Conservation (phyloP, 2,113 vertebrate species). For the Cyanocitta stelleri region DNA sequence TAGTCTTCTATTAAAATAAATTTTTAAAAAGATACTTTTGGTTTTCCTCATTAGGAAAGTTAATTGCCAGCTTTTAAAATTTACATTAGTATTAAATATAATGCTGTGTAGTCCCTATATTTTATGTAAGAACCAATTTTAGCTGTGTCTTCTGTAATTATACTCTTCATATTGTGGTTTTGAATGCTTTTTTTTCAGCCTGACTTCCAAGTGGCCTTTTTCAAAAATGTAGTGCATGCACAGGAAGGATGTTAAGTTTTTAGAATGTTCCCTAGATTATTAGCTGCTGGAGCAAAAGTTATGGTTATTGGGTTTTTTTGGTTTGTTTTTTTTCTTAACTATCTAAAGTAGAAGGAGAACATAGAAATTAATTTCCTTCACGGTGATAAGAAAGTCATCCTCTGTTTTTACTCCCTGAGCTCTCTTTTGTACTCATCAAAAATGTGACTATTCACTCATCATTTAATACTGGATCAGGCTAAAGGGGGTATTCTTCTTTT, state of each 20-base stretch:
- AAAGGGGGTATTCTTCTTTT: slow-evolving; percentile 67
- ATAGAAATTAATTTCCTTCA: not conserved
- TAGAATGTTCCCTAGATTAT: not conserved
- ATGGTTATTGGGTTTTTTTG: not conserved
- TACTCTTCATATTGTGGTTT: not conserved
- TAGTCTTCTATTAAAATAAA: not conserved
- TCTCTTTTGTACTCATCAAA: not conserved
- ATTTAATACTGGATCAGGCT: slow-evolving; percentile 23
- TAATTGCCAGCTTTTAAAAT: not conserved
- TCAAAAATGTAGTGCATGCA: not conserved
- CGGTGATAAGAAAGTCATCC: not conserved
- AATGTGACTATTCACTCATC: not conserved
- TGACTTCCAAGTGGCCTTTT: not conserved
- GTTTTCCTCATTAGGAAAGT: not conserved
- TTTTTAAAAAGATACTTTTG: not conserved
- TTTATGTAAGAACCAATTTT: not conserved
- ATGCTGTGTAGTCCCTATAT: not conserved
- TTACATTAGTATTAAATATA: not conserved
- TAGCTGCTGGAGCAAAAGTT: not conserved
- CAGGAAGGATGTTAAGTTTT: not conserved
- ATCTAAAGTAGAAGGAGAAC: not conserved
- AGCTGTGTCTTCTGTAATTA: not conserved
- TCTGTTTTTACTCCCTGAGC: not conserved
- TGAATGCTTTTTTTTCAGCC: not conserved
- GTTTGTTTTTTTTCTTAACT: not conserved